Conservation (phyloP, 2,113 vertebrate genomes). For the Menura novaehollandiae region DNA sequence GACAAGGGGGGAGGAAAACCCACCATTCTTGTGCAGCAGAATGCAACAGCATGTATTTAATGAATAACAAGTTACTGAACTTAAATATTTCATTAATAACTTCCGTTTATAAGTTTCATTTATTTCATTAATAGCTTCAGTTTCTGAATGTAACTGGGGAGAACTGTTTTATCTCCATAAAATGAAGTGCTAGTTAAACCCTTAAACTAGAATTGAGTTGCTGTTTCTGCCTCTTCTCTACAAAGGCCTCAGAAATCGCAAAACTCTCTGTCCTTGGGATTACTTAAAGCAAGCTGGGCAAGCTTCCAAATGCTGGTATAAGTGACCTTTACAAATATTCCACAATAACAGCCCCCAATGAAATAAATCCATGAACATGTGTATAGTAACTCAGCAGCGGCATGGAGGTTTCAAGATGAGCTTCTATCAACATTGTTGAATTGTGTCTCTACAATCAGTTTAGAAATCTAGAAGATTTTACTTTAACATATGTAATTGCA, state of each 20-base stretch:
- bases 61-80: background rate
- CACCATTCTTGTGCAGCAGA: background rate
- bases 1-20: background rate
- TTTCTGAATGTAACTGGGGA: background rate
- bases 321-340: slow-evolving; percentile 32
- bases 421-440: background rate
- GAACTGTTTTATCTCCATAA: background rate
- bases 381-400: background rate
- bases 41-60: background rate
- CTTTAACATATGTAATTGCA: background rate
- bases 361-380: slow-evolving; percentile 43
- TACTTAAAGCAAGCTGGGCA: slow-evolving; percentile 55
- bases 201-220: background rate
- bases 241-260: background rate
- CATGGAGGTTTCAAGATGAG: background rate
- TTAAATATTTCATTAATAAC: background rate
- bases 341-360: background rate
- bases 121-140: background rate
- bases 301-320: slow-evolving; percentile 51
- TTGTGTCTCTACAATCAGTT: background rate
- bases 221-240: background rate
- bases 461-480: background rate
- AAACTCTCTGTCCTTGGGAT: background rate
- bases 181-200: background rate
- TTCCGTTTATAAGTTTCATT: background rate